Base-by-base conservation (phyloP, 37 sponge, comb jelly and placozoan genomes). In the Bolinopsis microptera region DNA sequence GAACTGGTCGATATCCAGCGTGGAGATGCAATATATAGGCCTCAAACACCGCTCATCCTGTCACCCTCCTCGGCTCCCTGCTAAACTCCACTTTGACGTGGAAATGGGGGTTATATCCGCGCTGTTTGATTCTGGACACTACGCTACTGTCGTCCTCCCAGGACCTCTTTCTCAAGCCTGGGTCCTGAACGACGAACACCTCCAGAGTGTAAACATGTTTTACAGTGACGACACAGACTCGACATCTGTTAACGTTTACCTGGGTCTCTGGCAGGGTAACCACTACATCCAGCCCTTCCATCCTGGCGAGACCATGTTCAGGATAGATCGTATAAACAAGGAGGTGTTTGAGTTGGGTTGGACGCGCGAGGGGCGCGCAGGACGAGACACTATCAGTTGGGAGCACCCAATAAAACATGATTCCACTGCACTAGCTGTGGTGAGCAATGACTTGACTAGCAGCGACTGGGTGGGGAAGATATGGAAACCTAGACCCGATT, bases 301-400 rank as follows among this genome's bases (percentile, higher is more conserved):
- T 9, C 41, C 90, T 0, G 48, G 39, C 28, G 61, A 86, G 25
- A 41, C 90, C n/a, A 2, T 41, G n/a, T 38, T 86, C 27, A 41
- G 61, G 41, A 41, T 86, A 38, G 35, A 26, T 23, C 0, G 41
- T 25, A 39, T 86, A 38, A 86, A 86, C 28, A 8, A 41, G 30
- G 90, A 86, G 28, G 36, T 86, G 36, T 86, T 86, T 27, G 23
- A 39, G 24, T 2, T 86, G n/a, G 90, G 26, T 1, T 86, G 25
- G 48, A 34, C 22, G n/a, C 18, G 2, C 1, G 61, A 36, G n/a
- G 80, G 80, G 16, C 34, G 90, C 1, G 22, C 41, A 26, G 90
- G 90, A 28, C 40, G 90, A 3, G 36, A 86, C 39, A 86, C 90
- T 0, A 86, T 86, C 41, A 86, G 90, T 86, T 86, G 90, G 90